Evolutionary conservation across 2,888 invertebrate species (phyloP), one percentile per base, ranked within the genome.

Genomic region (Andrena camellia): DNA sequence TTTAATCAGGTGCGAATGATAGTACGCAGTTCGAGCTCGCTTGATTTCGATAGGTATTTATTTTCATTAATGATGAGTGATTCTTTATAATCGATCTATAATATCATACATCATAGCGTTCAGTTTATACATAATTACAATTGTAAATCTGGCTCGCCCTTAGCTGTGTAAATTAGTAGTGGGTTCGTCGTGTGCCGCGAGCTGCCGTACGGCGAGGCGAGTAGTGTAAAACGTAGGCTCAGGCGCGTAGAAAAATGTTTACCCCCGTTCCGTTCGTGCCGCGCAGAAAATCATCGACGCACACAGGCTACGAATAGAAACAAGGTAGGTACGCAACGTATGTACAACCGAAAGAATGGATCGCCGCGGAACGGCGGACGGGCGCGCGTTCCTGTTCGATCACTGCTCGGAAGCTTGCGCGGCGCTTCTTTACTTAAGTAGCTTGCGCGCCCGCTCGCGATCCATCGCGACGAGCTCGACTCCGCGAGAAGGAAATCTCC

Each of bases 41-140:
- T 87, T 89, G 88, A 89, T 91, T 91, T 90, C 87, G 87, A 91
- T 91, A 90, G 90, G 88, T 91, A 90, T 92, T 92, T 92, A 91
- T 91, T 90, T 91, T 93, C 90, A 92, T 57, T 93, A 93, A 93
- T 94, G 92, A 93, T 94, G 93, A 93, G 92, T 93, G 93, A 57
- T 93, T 92, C 90, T 92, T 93, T 93, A 93, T 94, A 93, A 93
- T 94, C 93, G 93, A 93, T 94, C 93, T 94, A 94, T 94, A 94
- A 94, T 94, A 94, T 81, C 79, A 81, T 94, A 94, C 94, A 94
- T 93, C 92, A 92, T 94, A 94, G 93, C 93, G 92, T 93, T 94
- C 92, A 89, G 90, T 94, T 93, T 93, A 93, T 93, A 93, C 93
- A 93, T 93, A 93, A 94, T 94, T 94, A 94, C 94, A 94, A 91